Percentiles rank a stretch among this genome's conserved stretches.
phyloP scores from a whole-genome alignment of 2,797 vertebrate genomes.

The Chloroceryle inda region DNA sequence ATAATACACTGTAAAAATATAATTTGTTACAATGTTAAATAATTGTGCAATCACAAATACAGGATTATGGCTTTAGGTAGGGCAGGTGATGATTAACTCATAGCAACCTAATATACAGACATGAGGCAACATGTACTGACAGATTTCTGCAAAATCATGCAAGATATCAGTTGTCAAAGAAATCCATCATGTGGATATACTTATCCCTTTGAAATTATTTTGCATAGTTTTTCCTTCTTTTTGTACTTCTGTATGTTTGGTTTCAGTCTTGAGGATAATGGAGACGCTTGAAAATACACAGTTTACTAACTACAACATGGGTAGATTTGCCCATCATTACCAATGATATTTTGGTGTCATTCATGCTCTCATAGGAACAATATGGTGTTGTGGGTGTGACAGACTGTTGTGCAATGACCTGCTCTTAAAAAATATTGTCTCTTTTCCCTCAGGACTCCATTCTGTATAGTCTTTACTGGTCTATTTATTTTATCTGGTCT shows the following conservation, averaged over 20 bases:
- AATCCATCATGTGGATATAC: neutral
- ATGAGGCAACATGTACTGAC: neutral
- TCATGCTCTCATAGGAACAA: neutral
- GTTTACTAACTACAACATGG: neutral
- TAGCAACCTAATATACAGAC: neutral
- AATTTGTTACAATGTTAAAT: neutral
- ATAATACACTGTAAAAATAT: neutral
- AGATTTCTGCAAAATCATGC: neutral
- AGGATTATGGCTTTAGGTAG: neutral
- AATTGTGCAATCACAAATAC: neutral
- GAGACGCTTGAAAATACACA: neutral
- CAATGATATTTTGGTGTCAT: neutral
- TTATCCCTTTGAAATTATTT: neutral
- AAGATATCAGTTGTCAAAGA: neutral
- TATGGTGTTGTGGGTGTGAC: neutral
- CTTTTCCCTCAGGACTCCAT: neutral
- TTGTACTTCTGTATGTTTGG: neutral
- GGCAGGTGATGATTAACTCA: neutral
- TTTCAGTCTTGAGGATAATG: neutral
- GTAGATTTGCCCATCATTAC: neutral
- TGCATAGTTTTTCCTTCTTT: neutral
- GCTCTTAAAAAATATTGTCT: neutral
- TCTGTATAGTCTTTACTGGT: neutral
- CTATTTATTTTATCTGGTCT: neutral
- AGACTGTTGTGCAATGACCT: neutral